phyloP scores from a whole-genome alignment of 2,113 vertebrate species.

The Machaerirhynchus nigripectus region DNA sequence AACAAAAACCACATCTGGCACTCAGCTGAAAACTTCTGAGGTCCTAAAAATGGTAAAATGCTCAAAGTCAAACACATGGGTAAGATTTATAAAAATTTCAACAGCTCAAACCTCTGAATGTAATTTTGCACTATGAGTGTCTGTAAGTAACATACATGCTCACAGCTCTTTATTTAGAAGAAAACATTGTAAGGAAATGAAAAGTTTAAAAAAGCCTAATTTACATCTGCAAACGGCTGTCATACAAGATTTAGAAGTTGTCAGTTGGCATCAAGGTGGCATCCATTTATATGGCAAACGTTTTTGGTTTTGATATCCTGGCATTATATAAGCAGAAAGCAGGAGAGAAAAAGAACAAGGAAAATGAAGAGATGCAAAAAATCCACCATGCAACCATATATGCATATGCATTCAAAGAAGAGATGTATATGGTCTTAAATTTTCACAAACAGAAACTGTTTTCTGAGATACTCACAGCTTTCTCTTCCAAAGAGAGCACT shows the following conservation, averaged over 20 bases:
- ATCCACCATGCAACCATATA: not conserved
- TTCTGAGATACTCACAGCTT: slow-evolving; percentile 74
- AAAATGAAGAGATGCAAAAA: not conserved
- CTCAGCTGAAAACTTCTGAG: not conserved
- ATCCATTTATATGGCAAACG: not conserved
- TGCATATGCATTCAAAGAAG: not conserved
- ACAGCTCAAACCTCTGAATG: not conserved
- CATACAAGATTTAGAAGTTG: not conserved
- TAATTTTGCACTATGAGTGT: not conserved
- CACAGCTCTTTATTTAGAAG: not conserved
- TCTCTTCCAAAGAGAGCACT: slow-evolving; percentile 83
- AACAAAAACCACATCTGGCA: not conserved
- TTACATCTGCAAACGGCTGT: not conserved
- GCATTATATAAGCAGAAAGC: not conserved
- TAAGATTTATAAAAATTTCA: not conserved
- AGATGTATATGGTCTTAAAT: not conserved
- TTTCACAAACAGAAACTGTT: not conserved
- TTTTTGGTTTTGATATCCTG: not conserved
- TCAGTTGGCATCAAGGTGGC: not conserved
- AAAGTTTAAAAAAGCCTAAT: not conserved
- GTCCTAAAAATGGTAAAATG: not conserved
- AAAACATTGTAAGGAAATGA: not conserved
- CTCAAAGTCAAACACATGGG: not conserved
- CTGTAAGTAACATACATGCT: not conserved
- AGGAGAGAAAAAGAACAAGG: not conserved